Evolutionary conservation across 1,140 invertebrate species (phyloP).

Genomic region (Zaprionus vittiger): DNA sequence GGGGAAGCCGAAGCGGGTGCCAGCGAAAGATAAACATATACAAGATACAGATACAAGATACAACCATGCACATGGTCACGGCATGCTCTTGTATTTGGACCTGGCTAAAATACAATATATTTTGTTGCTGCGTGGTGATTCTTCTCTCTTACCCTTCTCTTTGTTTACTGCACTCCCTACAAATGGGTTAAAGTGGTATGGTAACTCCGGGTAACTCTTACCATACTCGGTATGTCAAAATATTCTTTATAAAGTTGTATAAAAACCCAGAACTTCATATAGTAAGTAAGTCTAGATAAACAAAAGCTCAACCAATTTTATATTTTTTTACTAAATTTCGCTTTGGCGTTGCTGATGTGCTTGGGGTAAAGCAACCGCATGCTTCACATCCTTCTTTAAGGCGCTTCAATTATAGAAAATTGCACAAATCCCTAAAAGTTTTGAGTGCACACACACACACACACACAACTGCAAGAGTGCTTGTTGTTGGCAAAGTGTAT

Average conservation of each 20-base stretch:
- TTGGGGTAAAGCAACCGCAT: background rate
- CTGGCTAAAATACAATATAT: background rate
- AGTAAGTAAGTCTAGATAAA: background rate
- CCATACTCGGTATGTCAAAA: too few species aligned
- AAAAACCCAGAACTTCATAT: background rate
- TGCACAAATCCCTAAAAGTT: slow-evolving; percentile 75
- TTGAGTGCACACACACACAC: slow-evolving; percentile 40
- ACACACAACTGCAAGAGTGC: background rate
- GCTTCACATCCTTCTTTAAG: slow-evolving; percentile 12
- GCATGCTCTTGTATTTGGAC: slow-evolving; percentile 48
- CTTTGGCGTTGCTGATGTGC: too few species aligned
- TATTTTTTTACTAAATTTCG: background rate
- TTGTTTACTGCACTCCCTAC: background rate
- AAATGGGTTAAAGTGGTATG: background rate
- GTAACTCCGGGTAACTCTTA: background rate
- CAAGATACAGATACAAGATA: slow-evolving; percentile 66
- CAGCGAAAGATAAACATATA: slow-evolving; percentile 34
- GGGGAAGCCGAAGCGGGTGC: slow-evolving; percentile 2
- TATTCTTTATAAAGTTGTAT: background rate
- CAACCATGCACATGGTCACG: slow-evolving; percentile 75
- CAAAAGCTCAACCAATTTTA: background rate
- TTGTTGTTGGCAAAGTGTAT: slow-evolving; percentile 44
- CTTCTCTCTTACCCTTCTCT: background rate
- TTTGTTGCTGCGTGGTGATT: background rate
- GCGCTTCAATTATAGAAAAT: slow-evolving; percentile 72